A percentile compares a stretch with the other conserved stretches of the same genome.
phyloP scores from a whole-genome alignment of 1,140 invertebrate species.

The Dolichoris vasculosae region DNA sequence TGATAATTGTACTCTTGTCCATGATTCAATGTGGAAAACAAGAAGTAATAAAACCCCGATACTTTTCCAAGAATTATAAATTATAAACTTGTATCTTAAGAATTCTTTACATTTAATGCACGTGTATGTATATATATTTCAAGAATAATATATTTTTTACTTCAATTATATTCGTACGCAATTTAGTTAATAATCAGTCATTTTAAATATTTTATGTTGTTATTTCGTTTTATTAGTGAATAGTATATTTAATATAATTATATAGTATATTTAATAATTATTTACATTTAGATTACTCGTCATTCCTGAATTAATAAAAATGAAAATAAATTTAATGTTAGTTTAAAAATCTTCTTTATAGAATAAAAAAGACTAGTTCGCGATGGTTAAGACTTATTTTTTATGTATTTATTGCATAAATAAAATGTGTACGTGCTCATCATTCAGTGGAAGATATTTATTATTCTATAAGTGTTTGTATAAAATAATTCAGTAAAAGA shows the following conservation, averaged over 20 bases:
- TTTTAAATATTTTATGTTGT: too few species aligned
- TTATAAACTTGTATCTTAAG: background rate
- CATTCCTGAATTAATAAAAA: too few species aligned
- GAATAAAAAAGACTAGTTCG: background rate
- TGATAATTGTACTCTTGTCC: background rate
- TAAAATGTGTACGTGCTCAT: background rate
- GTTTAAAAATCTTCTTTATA: too few species aligned
- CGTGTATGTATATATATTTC: too few species aligned
- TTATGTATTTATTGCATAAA: background rate
- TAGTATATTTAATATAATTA: too few species aligned
- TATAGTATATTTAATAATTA: too few species aligned
- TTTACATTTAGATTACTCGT: too few species aligned
- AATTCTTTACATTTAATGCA: too few species aligned
- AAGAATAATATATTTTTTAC: too few species aligned
- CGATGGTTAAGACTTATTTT: background rate
- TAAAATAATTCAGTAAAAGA: background rate
- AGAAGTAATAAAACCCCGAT: background rate
- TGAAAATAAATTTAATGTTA: too few species aligned
- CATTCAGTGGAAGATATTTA: background rate
- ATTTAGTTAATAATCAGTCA: background rate
- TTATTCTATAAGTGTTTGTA: background rate
- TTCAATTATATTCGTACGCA: background rate
- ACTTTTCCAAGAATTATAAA: background rate
- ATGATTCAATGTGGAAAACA: background rate
- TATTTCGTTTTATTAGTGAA: too few species aligned